These are phyloP conservation scores for Leistus spinibarbis DNA, from an alignment of 2,888 invertebrate species.

Conservation along the genomic window DNA sequence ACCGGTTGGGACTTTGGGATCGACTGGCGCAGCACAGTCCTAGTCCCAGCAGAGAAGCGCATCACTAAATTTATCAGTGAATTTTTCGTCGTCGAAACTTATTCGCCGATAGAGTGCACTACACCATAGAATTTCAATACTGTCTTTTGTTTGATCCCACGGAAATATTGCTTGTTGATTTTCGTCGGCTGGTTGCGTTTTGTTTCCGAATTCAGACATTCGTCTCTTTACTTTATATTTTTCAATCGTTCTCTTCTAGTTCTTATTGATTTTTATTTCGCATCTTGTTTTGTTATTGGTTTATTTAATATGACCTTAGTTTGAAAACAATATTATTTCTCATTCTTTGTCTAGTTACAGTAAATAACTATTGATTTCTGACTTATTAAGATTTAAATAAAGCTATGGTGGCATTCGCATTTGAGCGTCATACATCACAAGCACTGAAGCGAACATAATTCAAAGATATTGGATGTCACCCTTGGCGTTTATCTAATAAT, in stretches of 20 bases:
- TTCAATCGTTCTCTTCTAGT: conserved; percentile 20
- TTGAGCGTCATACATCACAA: too few relatives aligned
- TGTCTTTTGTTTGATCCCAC: conserved; percentile 32
- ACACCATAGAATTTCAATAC: conserved; percentile 32
- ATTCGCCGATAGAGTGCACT: conserved; percentile 25
- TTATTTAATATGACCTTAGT: background rate
- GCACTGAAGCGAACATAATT: too few relatives aligned
- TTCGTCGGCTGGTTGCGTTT: conserved; percentile 15
- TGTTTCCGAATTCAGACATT: conserved; percentile 30
- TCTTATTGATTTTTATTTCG: background rate
- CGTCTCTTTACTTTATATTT: conserved; percentile 31
- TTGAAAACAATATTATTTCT: too few relatives aligned
- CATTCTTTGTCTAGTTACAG: too few relatives aligned
- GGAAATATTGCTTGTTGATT: conserved; percentile 26
- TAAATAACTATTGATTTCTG: too few relatives aligned
- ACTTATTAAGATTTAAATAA: too few relatives aligned
- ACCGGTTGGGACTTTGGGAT: background rate
- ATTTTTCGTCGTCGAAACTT: background rate
- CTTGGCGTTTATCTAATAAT: too few relatives aligned
- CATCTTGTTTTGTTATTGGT: background rate
- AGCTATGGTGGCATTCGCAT: too few relatives aligned
- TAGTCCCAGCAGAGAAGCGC: background rate
- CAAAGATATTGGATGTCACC: too few relatives aligned
- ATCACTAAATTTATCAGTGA: background rate
- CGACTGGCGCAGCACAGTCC: background rate